These are phyloP conservation scores for Platycheirus rosarum DNA, from an alignment of 2,888 invertebrate species.

Conservation along the genomic window DNA sequence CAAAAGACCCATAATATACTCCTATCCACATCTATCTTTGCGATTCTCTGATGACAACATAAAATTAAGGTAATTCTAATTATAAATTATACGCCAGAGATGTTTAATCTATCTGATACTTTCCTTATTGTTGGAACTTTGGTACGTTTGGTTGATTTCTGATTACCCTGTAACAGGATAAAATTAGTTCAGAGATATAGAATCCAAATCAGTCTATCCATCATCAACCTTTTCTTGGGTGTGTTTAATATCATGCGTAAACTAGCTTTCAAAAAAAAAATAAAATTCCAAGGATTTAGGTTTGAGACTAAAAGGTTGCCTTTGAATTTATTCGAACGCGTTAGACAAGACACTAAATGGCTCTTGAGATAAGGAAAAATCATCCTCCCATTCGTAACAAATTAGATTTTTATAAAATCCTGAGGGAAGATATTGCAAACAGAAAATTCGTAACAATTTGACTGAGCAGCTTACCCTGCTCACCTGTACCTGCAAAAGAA, in stretches of 20 bases:
- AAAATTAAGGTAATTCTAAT: conserved; percentile 36
- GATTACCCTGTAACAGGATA: conserved; percentile 30
- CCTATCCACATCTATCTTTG: background rate
- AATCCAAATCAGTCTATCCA: too few species aligned
- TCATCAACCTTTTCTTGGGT: background rate
- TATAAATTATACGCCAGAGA: conserved; percentile 31
- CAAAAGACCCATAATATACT: background rate
- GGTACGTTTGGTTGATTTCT: conserved; percentile 14
- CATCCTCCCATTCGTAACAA: background rate
- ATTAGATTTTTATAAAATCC: background rate
- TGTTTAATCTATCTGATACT: conserved; percentile 34
- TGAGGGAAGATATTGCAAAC: too few species aligned
- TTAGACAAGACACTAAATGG: background rate
- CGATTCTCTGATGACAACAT: background rate
- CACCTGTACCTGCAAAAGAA: too few species aligned
- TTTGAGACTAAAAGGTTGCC: background rate
- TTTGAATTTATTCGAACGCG: background rate
- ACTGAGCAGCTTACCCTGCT: too few species aligned
- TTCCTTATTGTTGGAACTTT: conserved; percentile 30
- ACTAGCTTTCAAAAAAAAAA: background rate
- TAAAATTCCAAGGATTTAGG: background rate
- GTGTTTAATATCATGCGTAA: too few species aligned
- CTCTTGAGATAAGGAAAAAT: background rate
- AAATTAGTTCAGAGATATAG: conserved; percentile 24
- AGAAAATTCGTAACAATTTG: too few species aligned